A percentile compares a stretch with the other conserved stretches of the same genome.
Evolutionary conservation across 2,888 invertebrate genomes (phyloP).

Genomic region (Diarsia mendica): DNA sequence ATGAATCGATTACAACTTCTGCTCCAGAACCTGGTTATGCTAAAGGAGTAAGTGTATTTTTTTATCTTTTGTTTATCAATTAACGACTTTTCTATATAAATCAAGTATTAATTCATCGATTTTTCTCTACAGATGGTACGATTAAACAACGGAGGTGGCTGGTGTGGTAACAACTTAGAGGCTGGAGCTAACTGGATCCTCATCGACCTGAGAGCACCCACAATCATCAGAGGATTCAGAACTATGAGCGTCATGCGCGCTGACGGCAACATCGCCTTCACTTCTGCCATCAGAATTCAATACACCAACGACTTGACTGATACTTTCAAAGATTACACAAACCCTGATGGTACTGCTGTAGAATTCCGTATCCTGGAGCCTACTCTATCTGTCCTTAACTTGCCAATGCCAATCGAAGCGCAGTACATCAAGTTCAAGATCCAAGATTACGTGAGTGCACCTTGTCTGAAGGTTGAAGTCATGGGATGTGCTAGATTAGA

Average conservation of each 20-base stretch:
- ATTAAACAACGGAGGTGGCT: constrained; percentile 95
- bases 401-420: constrained; percentile 97
- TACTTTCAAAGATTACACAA: constrained; percentile 96
- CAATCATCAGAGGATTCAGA: constrained; percentile 96
- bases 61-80: neutral
- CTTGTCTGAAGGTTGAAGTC: constrained; percentile 96
- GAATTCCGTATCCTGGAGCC: constrained; percentile 97
- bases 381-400: constrained; percentile 96
- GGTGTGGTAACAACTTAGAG: constrained; percentile 97
- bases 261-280: constrained; percentile 96
- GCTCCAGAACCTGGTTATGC: constrained; percentile 95
- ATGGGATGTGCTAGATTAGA: constrained; percentile 98
- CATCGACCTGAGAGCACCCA: constrained; percentile 96
- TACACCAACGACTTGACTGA: constrained; percentile 97
- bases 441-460: constrained; percentile 96
- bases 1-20: constrained; percentile 96
- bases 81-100: neutral
- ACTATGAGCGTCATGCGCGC: constrained; percentile 96
- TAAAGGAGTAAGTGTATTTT: constrained; percentile 91
- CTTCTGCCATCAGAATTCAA: constrained; percentile 96
- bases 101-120: constrained; percentile 18
- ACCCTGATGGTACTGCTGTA: constrained; percentile 97
- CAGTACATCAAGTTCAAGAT: constrained; percentile 96
- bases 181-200: constrained; percentile 97
- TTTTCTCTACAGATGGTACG: constrained; percentile 93